Evolutionary conservation across 2,113 vertebrate species (phyloP).

Genomic region (Pyrgilauda ruficollis): DNA sequence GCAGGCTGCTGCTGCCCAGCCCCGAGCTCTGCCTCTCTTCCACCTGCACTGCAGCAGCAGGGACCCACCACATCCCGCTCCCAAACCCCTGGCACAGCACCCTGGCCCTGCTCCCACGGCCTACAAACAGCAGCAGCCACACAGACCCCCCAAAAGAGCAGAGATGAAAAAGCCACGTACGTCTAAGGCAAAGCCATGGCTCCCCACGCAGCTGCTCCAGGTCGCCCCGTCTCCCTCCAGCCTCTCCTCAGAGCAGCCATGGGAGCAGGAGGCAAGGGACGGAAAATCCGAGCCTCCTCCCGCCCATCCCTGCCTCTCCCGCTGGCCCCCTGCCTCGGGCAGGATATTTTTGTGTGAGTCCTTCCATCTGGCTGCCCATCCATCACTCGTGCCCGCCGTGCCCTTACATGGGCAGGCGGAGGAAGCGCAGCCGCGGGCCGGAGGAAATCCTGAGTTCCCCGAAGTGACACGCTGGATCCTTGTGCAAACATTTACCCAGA

Average conservation of each 20-base stretch:
- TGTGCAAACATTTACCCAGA: conserved; percentile 2
- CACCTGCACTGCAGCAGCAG: neutral
- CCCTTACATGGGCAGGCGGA: conserved; percentile 65
- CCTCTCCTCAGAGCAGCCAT: neutral
- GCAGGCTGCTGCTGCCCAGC: neutral
- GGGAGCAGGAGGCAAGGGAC: fast-evolving
- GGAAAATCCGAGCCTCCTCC: neutral
- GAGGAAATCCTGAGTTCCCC: neutral
- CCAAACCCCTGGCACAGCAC: fast-evolving
- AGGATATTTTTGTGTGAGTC: conserved; percentile 1
- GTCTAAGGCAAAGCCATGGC: neutral
- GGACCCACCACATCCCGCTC: fast-evolving
- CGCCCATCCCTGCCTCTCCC: neutral
- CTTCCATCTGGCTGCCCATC: neutral
- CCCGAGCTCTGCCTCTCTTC: neutral
- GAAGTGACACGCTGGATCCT: neutral
- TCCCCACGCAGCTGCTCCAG: neutral
- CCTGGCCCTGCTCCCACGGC: fast-evolving
- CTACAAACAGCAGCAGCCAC: neutral
- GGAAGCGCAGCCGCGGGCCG: neutral
- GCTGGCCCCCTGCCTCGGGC: neutral
- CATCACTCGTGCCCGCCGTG: neutral
- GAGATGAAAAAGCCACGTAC: neutral
- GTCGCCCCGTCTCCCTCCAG: fast-evolving
- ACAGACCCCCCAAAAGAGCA: fast-evolving